Conservation (phyloP, 2,797 vertebrate species). For the Clarias platycephalus region DNA sequence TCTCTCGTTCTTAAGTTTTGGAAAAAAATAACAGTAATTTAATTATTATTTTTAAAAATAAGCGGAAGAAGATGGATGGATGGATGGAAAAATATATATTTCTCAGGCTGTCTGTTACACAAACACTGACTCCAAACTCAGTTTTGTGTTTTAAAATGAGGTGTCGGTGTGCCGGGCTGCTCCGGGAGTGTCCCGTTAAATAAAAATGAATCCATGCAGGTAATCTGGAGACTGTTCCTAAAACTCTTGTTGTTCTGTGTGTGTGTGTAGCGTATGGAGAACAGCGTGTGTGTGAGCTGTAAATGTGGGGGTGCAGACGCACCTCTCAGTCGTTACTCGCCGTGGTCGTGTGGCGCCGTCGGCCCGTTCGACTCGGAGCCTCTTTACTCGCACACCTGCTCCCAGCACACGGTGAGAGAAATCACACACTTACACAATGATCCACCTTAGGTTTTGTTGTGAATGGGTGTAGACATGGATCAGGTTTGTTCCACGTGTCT, state of each 20-base stretch:
- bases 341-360: slow-evolving; percentile 92
- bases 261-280: slow-evolving; percentile 79
- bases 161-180: no score
- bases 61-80: no score
- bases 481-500: no score
- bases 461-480: background rate
- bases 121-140: background rate
- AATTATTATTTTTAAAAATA: no score
- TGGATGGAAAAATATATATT: no score
- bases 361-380: slow-evolving; percentile 87
- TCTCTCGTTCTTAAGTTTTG: no score
- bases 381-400: slow-evolving; percentile 80
- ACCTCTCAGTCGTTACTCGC: slow-evolving; percentile 88
- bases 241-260: background rate
- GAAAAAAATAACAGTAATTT: no score
- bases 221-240: background rate
- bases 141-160: no score
- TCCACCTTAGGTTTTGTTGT: background rate
- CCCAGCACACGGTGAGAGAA: slow-evolving; percentile 53
- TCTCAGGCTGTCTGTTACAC: background rate
- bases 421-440: background rate
- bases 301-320: slow-evolving; percentile 87
- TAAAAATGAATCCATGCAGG: background rate
- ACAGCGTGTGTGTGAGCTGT: slow-evolving; percentile 79
- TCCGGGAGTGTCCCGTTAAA: background rate